Conservation (phyloP, 2,888 invertebrate species). For the Elmis aenea region DNA sequence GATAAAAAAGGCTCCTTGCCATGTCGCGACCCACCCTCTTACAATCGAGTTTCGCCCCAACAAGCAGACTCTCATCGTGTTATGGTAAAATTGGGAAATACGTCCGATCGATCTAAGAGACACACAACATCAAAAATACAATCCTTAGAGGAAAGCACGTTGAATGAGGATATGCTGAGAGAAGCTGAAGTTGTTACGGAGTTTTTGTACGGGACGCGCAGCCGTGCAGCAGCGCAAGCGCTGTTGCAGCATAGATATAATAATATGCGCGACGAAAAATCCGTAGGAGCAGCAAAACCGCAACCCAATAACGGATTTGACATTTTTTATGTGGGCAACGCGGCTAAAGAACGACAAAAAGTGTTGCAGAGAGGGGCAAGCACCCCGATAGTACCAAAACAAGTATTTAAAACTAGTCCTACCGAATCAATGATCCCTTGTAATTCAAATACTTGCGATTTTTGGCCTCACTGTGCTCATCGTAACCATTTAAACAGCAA, state of each 20-base stretch:
- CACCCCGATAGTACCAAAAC: conserved; percentile 42
- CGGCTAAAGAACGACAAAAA: conserved; percentile 41
- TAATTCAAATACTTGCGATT: conserved; percentile 55
- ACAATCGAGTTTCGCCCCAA: conserved; percentile 42
- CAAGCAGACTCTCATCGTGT: conserved; percentile 42
- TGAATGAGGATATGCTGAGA: conserved; percentile 50
- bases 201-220: conserved; percentile 52
- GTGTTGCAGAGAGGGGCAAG: conserved; percentile 49
- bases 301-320: conserved; percentile 37
- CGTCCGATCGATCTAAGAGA: conserved; percentile 31
- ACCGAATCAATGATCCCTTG: conserved; percentile 45
- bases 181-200: conserved; percentile 55
- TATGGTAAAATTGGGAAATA: conserved; percentile 41
- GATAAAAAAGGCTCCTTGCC: conserved; percentile 43
- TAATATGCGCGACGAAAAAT: conserved; percentile 33
- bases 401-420: conserved; percentile 27
- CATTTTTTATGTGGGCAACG: conserved; percentile 40
- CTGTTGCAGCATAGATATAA: conserved; percentile 45
- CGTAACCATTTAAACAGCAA: conserved; percentile 40
- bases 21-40: conserved; percentile 20
- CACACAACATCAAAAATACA: conserved; percentile 16
- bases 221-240: conserved; percentile 51
- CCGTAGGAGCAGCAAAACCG: conserved; percentile 30
- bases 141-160: conserved; percentile 23
- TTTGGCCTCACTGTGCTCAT: conserved; percentile 58